Base-by-base conservation (phyloP, 2,797 vertebrate genomes). In the Nasua narica region DNA sequence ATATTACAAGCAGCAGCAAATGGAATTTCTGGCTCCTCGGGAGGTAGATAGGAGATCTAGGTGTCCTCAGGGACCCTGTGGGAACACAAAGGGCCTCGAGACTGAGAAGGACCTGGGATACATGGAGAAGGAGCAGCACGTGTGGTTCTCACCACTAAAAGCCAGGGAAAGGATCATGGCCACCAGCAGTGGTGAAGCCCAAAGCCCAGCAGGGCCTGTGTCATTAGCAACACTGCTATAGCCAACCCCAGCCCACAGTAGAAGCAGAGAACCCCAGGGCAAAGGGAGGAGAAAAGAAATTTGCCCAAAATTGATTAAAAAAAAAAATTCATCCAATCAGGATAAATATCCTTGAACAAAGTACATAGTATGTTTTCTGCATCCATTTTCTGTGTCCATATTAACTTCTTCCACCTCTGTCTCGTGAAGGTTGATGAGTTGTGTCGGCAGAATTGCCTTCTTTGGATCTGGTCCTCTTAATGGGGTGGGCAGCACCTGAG, bases 291-390 rank as follows among this genome's bases (percentile, higher is more conserved):
- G 56, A 70, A 50, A n/a, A 27, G 40, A 84, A 74, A 67, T 1
- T 84, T 92, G 25, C 40, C 54, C 35, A 65, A 93, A 74, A 72
- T 43, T 54, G 67, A 79, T 40, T 19, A 56, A 27, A n/a, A 29
- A 76, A 43, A 62, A 79, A 23, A 60, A 56, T 25, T 15, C 58
- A 72, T 70, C 25, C 70, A 76, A 2, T 19, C 29, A 46, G 35
- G 25, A 14, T 58, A 60, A 46, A 15, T 35, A 14, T 40, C 79
- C 46, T 25, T 65, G 56, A 85, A 23, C 90, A 40, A 92, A 79
- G 76, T 50, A 32, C 0, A 32, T 67, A 25, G 2, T 14, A n/a
- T 37, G 54, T 15, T 27, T 25, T 69, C 40, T 43, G 13, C 25
- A n/a, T 69, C 37, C 52, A 50, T 40, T 18, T 48, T 40, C 29